Percentiles rank a stretch among this genome's conserved stretches.
Conservation (phyloP, 2,797 vertebrate genomes). For the Cephalopachus bancanus region DNA sequence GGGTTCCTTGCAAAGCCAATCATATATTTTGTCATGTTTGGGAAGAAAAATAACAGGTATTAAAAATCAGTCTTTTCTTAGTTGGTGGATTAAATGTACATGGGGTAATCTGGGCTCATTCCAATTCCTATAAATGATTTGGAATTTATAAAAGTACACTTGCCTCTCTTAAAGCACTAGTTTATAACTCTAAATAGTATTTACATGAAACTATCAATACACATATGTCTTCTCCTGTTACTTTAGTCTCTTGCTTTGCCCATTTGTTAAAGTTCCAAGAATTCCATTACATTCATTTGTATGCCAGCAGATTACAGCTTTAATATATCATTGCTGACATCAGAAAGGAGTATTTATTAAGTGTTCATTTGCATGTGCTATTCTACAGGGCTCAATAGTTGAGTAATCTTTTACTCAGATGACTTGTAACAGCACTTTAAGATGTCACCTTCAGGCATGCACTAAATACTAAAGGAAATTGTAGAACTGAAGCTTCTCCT, state of each 20-base stretch:
- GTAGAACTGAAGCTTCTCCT: background rate
- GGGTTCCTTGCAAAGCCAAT: constrained; percentile 34
- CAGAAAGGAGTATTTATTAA: constrained; percentile 12
- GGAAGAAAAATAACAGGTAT: constrained; percentile 71
- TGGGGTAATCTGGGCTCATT: background rate
- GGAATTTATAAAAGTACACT: constrained; percentile 9
- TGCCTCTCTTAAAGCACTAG: constrained; percentile 29
- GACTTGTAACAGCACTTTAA: background rate
- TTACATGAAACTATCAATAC: background rate
- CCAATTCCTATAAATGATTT: constrained; percentile 5
- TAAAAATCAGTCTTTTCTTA: constrained; percentile 51
- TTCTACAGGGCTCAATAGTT: background rate
- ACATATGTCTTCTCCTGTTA: background rate
- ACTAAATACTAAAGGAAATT: background rate
- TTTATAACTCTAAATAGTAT: constrained; percentile 8
- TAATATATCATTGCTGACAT: constrained; percentile 10
- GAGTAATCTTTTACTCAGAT: constrained; percentile 7
- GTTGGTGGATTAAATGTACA: constrained; percentile 15
- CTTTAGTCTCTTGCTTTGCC: background rate
- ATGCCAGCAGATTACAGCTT: constrained; percentile 2
- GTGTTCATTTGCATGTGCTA: background rate
- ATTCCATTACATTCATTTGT: background rate
- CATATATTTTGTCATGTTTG: constrained; percentile 73
- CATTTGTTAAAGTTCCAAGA: constrained; percentile 16
- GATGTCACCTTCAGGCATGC: background rate